Evolutionary conservation across 2,888 invertebrate genomes (phyloP), one percentile per base, ranked within the genome.

Genomic region (Pemphredon lugubris): DNA sequence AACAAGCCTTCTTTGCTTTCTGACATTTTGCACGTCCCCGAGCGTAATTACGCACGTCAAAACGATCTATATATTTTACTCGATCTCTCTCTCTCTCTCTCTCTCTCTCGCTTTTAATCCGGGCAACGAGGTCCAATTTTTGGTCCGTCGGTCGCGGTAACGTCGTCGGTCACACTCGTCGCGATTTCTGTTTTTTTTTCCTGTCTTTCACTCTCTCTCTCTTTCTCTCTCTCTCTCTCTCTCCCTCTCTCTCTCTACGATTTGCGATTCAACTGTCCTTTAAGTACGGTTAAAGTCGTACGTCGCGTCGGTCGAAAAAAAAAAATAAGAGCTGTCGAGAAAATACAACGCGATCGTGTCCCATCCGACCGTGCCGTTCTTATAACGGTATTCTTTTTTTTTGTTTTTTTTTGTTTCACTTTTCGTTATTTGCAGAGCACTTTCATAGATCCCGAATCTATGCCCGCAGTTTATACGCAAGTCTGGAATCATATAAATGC

Each of bases 401-500:
- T 69, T 70, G n/a, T n/a, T n/a, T 53, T 70, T 73, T 69, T 66
- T 74, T 66, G 68, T 74, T 66, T 48, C 68, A 37, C 73, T 77
- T 77, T 69, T 48, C 65, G 44, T 69, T 80, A 84, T 83, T 84
- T 77, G 83, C 83, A 84, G 86, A 86, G 84, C 86, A 84, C 83
- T 85, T 87, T 85, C 82, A 86, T 83, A 85, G 83, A 87, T 86
- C 86, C 84, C 87, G 85, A 86, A 84, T 86, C 78, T 84, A 86
- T 83, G 85, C 85, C 84, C 87, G 87, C 85, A 88, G 80, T 87
- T 86, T 87, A 87, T 86, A 86, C 84, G 86, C 85, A 85, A 83
- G 87, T 88, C 88, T 88, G 88, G 87, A 88, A 88, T 88, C 88
- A 88, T 88, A 88, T 88, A 88, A 88, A 88, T 88, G 84, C 84